Conservation (phyloP, 2,797 vertebrate genomes). For the Dendrocincla tyrannina region DNA sequence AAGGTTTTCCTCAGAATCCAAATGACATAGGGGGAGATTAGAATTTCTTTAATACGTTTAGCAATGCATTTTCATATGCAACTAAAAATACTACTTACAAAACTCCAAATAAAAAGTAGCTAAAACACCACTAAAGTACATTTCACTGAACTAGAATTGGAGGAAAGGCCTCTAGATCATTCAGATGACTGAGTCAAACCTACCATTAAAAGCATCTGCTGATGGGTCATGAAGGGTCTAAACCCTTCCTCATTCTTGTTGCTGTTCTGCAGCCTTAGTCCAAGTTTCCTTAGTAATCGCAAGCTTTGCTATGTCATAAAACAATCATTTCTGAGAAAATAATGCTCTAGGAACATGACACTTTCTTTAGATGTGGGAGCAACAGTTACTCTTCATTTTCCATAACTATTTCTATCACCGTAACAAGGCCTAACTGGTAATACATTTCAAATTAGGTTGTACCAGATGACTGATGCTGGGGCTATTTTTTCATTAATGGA, state of each 20-base stretch:
- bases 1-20: not conserved
- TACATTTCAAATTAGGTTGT: not conserved
- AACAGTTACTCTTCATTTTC: not conserved
- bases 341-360: not conserved
- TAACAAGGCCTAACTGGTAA: not conserved
- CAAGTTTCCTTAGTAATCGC: not conserved
- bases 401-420: not conserved
- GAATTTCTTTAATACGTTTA: not conserved
- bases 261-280: not conserved
- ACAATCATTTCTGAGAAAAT: not conserved
- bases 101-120: not conserved
- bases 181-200: not conserved
- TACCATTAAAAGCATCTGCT: not conserved
- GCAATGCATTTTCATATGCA: not conserved
- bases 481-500: not conserved
- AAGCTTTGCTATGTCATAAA: not conserved
- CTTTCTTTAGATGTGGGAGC: not conserved
- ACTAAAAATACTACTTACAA: not conserved
- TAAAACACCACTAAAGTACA: not conserved
- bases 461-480: not conserved
- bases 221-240: not conserved
- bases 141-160: not conserved
- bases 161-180: not conserved
- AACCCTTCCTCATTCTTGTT: not conserved
- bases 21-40: not conserved